phyloP scores from a whole-genome alignment of 2,888 invertebrate genomes.

The Pseudococcus viburni region DNA sequence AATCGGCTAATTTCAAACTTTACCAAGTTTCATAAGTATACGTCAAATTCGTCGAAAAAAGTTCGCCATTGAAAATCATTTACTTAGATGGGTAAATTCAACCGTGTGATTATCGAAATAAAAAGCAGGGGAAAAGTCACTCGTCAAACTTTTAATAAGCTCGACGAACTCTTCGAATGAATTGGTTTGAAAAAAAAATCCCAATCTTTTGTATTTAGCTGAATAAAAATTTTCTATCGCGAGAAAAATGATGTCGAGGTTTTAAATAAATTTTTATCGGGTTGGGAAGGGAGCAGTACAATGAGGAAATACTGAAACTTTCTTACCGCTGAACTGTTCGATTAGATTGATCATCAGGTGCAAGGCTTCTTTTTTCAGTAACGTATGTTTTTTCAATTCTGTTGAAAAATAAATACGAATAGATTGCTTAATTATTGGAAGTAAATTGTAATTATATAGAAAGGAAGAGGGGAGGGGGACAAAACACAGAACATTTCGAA shows the following conservation, averaged over 20 bases:
- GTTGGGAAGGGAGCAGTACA: not conserved
- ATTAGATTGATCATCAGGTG: conserved; percentile 63
- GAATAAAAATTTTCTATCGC: not conserved
- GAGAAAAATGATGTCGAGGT: not conserved
- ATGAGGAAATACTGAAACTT: not conserved
- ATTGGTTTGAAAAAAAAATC: not conserved
- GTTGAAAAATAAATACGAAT: not conserved
- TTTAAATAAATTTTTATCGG: not conserved
- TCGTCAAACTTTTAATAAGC: not conserved
- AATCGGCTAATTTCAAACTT: not conserved
- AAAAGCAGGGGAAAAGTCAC: not conserved
- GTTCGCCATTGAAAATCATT: conserved; percentile 6
- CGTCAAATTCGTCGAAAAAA: not conserved
- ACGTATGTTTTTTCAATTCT: conserved; percentile 62
- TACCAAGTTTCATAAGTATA: not conserved
- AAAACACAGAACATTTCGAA: not conserved
- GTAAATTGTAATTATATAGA: not conserved
- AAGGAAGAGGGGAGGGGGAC: not conserved
- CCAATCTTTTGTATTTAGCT: not conserved
- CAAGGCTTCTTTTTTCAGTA: conserved; percentile 62
- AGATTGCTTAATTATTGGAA: not conserved
- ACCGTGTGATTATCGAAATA: not conserved
- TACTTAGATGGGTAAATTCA: not conserved
- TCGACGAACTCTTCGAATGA: not conserved
- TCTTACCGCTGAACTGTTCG: conserved; percentile 55